A percentile compares a stretch with the other conserved stretches of the same genome.
Evolutionary conservation across 2,797 vertebrate species (phyloP).

Genomic region (Lophotriccus pileatus): DNA sequence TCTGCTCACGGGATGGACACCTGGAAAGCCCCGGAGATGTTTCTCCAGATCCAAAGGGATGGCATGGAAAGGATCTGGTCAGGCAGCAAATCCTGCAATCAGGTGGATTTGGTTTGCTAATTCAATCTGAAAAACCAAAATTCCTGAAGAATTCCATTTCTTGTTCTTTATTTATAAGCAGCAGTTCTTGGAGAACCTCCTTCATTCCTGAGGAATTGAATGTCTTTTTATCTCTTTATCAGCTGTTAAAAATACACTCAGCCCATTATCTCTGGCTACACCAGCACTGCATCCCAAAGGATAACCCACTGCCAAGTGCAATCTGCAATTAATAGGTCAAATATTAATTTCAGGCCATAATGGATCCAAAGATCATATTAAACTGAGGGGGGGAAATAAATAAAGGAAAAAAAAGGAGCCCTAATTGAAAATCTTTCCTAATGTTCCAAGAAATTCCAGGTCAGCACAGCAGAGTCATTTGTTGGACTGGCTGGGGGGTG

Average conservation of each 20-base stretch:
- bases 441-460: neutral
- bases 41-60: neutral
- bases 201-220: neutral
- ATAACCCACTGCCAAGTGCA: neutral
- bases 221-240: neutral
- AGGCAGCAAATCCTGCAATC: neutral
- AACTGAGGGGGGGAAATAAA: neutral
- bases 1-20: neutral
- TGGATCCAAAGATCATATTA: neutral
- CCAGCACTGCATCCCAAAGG: neutral
- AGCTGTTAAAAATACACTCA: neutral
- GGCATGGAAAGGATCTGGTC: neutral
- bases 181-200: neutral
- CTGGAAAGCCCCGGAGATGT: neutral
- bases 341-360: constrained; percentile 22
- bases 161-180: neutral
- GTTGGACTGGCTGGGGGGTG: neutral
- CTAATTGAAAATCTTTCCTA: constrained; percentile 17
- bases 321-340: constrained; percentile 16
- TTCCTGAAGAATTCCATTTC: neutral
- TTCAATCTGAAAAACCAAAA: neutral
- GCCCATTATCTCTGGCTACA: neutral
- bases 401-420: neutral
- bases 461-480: neutral
- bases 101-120: neutral